These are phyloP conservation scores for Cryptophagus acutangulus DNA, from an alignment of 2,888 invertebrate species.

Conservation along the genomic window DNA sequence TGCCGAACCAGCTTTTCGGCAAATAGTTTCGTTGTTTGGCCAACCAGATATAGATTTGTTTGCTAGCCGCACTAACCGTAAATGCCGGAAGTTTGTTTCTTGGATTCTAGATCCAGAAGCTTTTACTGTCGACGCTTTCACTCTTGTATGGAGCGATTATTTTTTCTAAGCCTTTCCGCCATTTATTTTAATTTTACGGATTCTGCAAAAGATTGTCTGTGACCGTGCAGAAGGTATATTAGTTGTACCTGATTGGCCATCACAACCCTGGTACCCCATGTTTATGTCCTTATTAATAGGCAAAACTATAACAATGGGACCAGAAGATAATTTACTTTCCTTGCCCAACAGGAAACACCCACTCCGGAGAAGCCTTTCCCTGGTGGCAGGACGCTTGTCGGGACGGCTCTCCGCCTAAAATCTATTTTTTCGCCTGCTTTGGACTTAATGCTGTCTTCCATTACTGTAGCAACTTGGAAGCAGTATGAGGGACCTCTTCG, in stretches of 20 bases:
- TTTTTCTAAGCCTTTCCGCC: slow-evolving; percentile 28
- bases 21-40: slow-evolving; percentile 11
- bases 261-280: slow-evolving; percentile 32
- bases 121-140: slow-evolving; percentile 21
- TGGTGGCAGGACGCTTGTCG: no score
- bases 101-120: slow-evolving; percentile 21
- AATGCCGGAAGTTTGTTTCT: slow-evolving; percentile 19
- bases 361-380: neutral
- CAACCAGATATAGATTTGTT: slow-evolving; percentile 20
- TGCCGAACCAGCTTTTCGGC: slow-evolving; percentile 11
- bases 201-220: slow-evolving; percentile 3
- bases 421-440: no score
- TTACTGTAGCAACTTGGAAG: no score
- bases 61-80: slow-evolving; percentile 16
- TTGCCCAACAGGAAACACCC: slow-evolving; percentile 9
- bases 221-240: slow-evolving; percentile 31
- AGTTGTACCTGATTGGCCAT: slow-evolving; percentile 30
- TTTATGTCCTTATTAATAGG: slow-evolving; percentile 15
- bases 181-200: slow-evolving; percentile 5
- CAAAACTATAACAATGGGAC: slow-evolving; percentile 12
- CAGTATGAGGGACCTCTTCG: no score
- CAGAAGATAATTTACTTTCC: slow-evolving; percentile 10
- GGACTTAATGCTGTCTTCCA: no score
- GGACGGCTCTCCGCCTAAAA: no score
- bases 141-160: slow-evolving; percentile 20